phyloP scores from a whole-genome alignment of 2,113 vertebrate genomes.

The Rhinopomastus cyanomelas region DNA sequence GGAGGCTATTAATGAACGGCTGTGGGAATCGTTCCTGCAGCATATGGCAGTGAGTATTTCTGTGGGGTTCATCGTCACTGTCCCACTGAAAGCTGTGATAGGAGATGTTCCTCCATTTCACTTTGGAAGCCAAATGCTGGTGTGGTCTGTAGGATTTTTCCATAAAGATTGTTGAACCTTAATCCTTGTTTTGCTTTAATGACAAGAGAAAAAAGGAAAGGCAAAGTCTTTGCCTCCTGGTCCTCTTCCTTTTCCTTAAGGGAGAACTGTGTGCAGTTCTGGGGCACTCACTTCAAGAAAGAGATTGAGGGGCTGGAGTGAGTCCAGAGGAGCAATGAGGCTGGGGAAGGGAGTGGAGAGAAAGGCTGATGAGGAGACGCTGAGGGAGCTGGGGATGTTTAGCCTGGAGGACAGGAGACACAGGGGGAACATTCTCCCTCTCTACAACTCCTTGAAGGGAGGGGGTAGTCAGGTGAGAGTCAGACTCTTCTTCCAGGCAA shows the following conservation, averaged over 20 bases:
- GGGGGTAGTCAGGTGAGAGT: too few relatives aligned
- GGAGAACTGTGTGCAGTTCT: too few relatives aligned
- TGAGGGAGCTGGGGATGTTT: too few relatives aligned
- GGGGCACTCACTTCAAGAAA: too few relatives aligned
- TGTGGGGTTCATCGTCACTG: not conserved
- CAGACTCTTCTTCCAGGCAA: too few relatives aligned
- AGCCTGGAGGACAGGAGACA: too few relatives aligned
- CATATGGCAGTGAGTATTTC: constrained; percentile 62
- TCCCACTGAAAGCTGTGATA: constrained; percentile 9
- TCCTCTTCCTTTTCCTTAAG: not conserved
- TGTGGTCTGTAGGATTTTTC: constrained; percentile 19
- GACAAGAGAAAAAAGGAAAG: not conserved
- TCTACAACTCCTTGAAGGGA: too few relatives aligned
- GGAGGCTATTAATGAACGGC: constrained; percentile 29
- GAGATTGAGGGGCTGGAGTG: too few relatives aligned
- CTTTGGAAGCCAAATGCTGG: constrained; percentile 14
- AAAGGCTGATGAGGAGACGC: too few relatives aligned
- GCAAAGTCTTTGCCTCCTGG: not conserved
- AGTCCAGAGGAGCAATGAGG: too few relatives aligned
- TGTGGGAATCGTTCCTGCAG: not conserved
- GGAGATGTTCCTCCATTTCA: not conserved
- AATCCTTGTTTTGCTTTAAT: not conserved
- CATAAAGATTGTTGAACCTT: not conserved
- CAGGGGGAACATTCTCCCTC: too few relatives aligned
- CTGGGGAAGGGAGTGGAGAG: too few relatives aligned